A percentile compares a stretch with the other conserved stretches of the same genome.
phyloP scores from a whole-genome alignment of 2,797 vertebrate genomes.

The Luscinia megarhynchos region DNA sequence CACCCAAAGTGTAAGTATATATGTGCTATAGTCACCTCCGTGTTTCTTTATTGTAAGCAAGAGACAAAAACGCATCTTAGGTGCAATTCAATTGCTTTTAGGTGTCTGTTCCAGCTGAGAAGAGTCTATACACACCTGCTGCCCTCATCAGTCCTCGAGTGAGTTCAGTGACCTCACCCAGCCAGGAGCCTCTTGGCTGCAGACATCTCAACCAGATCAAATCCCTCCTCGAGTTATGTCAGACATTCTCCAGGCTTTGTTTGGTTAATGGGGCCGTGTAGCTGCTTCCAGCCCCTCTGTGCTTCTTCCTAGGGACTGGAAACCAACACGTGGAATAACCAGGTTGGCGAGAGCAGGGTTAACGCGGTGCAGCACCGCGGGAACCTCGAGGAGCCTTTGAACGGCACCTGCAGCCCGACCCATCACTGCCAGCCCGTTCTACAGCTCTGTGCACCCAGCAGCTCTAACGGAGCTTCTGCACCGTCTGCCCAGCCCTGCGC shows the following conservation, averaged over 20 bases:
- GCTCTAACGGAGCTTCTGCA: fast-evolving
- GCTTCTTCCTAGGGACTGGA: background rate
- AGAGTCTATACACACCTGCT: background rate
- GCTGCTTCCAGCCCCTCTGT: background rate
- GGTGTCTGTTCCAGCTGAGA: background rate
- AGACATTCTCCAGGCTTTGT: fast-evolving
- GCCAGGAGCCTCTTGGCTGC: fast-evolving
- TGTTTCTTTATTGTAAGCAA: background rate
- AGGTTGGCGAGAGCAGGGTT: fast-evolving
- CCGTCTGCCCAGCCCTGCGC: background rate
- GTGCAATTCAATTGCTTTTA: background rate
- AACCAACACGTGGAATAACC: background rate
- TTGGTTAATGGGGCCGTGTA: background rate
- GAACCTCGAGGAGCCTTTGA: background rate
- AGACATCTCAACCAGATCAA: no score
- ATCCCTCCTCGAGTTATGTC: background rate
- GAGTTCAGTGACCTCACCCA: background rate
- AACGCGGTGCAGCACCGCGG: background rate
- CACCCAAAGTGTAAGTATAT: fast-evolving
- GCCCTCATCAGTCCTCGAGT: background rate
- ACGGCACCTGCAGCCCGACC: background rate
- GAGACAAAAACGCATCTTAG: background rate
- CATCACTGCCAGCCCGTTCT: fast-evolving
- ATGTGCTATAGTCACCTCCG: background rate
- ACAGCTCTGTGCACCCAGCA: fast-evolving